phyloP scores from a whole-genome alignment of 1,140 invertebrate species.

The Ctenoplectra terminalis region DNA sequence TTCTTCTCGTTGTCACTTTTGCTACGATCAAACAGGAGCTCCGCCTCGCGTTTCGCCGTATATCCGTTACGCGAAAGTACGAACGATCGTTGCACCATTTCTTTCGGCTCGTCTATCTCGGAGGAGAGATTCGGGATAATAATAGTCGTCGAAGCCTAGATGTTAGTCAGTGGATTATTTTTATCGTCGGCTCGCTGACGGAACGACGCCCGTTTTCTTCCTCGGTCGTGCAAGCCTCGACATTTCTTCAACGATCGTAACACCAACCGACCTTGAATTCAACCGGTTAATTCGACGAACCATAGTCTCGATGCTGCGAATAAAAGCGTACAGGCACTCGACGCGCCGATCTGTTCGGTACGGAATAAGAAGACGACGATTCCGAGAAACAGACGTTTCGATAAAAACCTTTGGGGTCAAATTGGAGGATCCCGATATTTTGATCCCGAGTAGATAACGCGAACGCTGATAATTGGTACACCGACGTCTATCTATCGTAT shows the following conservation, averaged over 20 bases:
- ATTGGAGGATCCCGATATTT: not conserved
- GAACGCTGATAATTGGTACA: not conserved
- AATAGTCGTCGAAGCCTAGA: conserved; percentile 66
- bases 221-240: not conserved
- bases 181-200: conserved; percentile 46
- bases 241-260: conserved; percentile 9
- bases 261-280: conserved; percentile 12
- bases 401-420: not conserved
- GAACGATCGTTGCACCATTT: conserved; percentile 13
- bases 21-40: not conserved
- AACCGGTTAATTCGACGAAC: not conserved
- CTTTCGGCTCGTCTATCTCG: conserved; percentile 8
- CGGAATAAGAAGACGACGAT: too few species aligned
- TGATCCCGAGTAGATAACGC: not conserved
- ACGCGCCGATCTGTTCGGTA: not conserved
- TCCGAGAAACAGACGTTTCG: not conserved
- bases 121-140: conserved; percentile 55
- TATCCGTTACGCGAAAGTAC: not conserved
- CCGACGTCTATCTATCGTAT: too few species aligned
- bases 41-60: not conserved
- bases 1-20: conserved; percentile 4
- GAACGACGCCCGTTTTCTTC: conserved; percentile 38
- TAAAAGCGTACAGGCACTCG: not conserved
- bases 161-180: conserved; percentile 67
- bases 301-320: not conserved